Percentiles rank a stretch among this genome's conserved stretches.
Conservation (phyloP, 2,113 vertebrate species). For the Dipodomys merriami region DNA sequence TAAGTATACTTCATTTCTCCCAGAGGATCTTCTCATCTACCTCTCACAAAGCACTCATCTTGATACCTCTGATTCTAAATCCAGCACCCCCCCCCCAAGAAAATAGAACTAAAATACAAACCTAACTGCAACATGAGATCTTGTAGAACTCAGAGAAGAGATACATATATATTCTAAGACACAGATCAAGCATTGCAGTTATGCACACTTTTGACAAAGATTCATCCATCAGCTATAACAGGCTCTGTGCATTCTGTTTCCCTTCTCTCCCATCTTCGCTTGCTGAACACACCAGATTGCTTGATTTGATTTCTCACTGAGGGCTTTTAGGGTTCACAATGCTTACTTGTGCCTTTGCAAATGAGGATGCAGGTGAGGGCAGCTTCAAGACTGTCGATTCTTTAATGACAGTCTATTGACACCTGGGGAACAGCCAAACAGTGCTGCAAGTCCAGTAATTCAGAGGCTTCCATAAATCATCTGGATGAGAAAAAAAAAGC, state of each 20-base stretch:
- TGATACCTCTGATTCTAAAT: neutral
- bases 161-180: neutral
- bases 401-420: conserved; percentile 58
- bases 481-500: conserved; percentile 65
- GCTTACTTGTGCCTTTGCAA: conserved; percentile 52
- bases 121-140: neutral
- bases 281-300: conserved; percentile 22
- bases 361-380: conserved; percentile 13
- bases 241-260: conserved; percentile 17
- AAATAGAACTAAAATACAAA: neutral
- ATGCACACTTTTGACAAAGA: neutral
- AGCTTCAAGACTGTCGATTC: neutral
- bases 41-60: neutral
- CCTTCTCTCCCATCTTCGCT: neutral
- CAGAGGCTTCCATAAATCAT: conserved; percentile 70
- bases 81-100: neutral
- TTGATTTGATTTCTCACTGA: conserved; percentile 46
- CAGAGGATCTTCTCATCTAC: neutral
- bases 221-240: neutral
- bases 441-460: conserved; percentile 59
- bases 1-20: neutral
- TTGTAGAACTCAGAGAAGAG: conserved; percentile 1
- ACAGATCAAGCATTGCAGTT: neutral
- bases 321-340: conserved; percentile 4
- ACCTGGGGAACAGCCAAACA: conserved; percentile 36